phyloP scores from a whole-genome alignment of 64 coral and sea anemone genomes.

The Orbicella faveolata region DNA sequence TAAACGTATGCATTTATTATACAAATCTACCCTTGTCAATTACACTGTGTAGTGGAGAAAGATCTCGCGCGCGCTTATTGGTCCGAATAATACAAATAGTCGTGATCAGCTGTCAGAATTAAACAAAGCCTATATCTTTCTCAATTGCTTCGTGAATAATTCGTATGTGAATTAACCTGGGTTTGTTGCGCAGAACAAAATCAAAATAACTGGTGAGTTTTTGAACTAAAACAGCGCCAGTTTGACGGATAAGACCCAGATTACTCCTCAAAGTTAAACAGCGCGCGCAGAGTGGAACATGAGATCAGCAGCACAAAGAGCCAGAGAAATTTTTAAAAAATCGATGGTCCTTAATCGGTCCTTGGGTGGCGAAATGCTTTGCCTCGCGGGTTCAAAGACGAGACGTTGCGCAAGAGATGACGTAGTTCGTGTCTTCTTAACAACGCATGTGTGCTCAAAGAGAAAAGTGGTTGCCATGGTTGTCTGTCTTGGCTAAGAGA shows the following conservation, averaged over 20 bases:
- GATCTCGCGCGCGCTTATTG: background rate
- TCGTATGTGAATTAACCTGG: background rate
- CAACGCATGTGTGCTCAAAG: too few relatives aligned
- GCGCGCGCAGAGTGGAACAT: too few relatives aligned
- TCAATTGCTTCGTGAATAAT: slow-evolving; percentile 6
- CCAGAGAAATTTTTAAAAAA: too few relatives aligned
- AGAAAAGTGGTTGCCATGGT: too few relatives aligned
- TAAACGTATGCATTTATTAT: background rate
- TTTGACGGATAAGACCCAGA: background rate
- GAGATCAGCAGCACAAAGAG: too few relatives aligned
- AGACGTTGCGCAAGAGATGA: too few relatives aligned
- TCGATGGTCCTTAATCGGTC: too few relatives aligned
- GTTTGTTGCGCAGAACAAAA: background rate
- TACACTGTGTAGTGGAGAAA: background rate
- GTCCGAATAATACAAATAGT: background rate
- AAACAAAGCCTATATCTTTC: background rate
- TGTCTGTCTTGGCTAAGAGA: too few relatives aligned
- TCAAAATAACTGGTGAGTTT: background rate
- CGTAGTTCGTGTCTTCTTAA: too few relatives aligned
- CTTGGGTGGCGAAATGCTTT: too few relatives aligned
- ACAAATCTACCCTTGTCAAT: background rate
- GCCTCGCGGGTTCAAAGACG: too few relatives aligned
- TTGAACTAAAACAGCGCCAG: background rate
- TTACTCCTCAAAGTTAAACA: background rate
- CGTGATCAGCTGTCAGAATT: background rate